Evolutionary conservation across 2,888 invertebrate species (phyloP), one percentile per base, ranked within the genome.

Genomic region (Eristalis intricaria): DNA sequence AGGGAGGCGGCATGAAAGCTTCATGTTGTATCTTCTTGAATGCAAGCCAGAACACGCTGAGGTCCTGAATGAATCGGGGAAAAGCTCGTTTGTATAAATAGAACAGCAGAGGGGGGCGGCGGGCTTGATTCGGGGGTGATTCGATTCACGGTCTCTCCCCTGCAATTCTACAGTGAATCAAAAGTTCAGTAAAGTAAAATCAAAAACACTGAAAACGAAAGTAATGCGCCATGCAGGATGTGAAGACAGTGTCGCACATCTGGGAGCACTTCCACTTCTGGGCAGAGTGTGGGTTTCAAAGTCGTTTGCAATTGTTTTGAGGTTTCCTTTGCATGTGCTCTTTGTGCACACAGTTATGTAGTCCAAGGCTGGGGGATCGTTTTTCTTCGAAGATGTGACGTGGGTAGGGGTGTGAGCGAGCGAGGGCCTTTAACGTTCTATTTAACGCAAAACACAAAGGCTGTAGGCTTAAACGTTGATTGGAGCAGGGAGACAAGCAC

Each of bases 131-230:
- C 50, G n/a, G 50, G 1, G 19, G 19, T 60, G 60, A 61, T 29
- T 43, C 40, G 56, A 38, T 68, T 69, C 43, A 26, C 7, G 32
- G 60, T 15, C 23, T 1, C 32, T 32, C 32, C 32, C 32, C 60
- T 22, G 5, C 8, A 22, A 40, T 50, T 43, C 32, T 29, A 65
- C 22, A 61, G 68, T 40, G 50, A 69, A 60, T 73, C 50, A 32
- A 58, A 71, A 63, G 40, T 66, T 83, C 32, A 32, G 32, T n/a
- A 26, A 56, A 56, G 38, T 71, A 63, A 40, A 76, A 71, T 66
- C 76, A 76, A 58, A 68, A 58, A n/a, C 50, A 50, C 35, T 40
- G 83, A 83, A 83, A 77, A 68, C 50, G 78, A 77, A 78, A 83
- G 75, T 70, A 50, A 50, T 50, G n/a, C n/a, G n/a, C 19, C 19